phyloP scores from a whole-genome alignment of 2,888 invertebrate genomes.

The Sipha maydis region DNA sequence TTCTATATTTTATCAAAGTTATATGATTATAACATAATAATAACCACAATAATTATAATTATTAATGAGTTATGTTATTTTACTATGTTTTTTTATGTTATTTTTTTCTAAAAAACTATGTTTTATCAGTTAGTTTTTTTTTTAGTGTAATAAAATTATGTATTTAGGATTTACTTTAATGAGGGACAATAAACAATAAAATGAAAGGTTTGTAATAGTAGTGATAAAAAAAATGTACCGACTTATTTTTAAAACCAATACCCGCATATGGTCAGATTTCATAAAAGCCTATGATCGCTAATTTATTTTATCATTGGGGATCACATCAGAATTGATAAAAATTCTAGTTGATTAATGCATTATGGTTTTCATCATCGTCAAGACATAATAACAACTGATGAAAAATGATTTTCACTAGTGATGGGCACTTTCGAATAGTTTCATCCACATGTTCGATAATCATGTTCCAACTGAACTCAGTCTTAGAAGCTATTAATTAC shows the following conservation, averaged over 20 bases:
- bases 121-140: not conserved
- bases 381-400: constrained; percentile 35
- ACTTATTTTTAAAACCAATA: not conserved
- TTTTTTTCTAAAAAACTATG: too few relatives aligned
- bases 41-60: too few relatives aligned
- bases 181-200: constrained; percentile 26
- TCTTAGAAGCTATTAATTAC: too few relatives aligned
- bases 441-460: too few relatives aligned
- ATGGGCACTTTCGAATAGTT: too few relatives aligned
- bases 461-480: too few relatives aligned
- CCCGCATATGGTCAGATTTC: constrained; percentile 15
- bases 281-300: constrained; percentile 6
- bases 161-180: constrained; percentile 3
- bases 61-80: too few relatives aligned
- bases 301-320: constrained; percentile 3
- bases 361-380: constrained; percentile 25
- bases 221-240: not conserved
- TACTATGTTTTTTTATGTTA: too few relatives aligned
- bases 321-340: constrained; percentile 1
- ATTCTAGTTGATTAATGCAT: constrained; percentile 3
- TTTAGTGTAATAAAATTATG: not conserved
- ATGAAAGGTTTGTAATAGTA: not conserved
- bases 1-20: not conserved
- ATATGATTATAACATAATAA: too few relatives aligned
- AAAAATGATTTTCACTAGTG: not conserved